Evolutionary conservation across 2,113 vertebrate species (phyloP), one percentile per base, ranked within the genome.

Genomic region (Gobio gobio): DNA sequence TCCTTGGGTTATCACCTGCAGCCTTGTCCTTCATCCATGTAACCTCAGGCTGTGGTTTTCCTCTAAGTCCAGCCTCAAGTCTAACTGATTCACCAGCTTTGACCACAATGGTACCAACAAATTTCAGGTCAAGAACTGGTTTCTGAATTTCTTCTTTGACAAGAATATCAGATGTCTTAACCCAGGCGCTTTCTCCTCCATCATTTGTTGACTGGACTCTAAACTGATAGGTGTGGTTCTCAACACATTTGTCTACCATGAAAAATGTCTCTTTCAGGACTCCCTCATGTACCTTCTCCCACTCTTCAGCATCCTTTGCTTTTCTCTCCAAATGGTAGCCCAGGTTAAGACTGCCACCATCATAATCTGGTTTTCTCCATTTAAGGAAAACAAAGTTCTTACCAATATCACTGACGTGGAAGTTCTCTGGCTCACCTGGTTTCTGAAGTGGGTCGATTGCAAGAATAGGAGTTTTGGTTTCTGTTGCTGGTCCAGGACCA

Each of bases 131-230:
- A 82, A 99, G 91, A 26, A 97, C 97, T 49, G 98, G 98, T 91
- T 99, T 99, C 91, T 96, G 96, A 77, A 99, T 90, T 90, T 97
- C 97, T 92, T 99, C 97, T 84, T 95, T 99, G 80, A 99, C 97
- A 87, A 99, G 88, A 87, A 99, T 93, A 91, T 99, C 97, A 88
- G 91, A 92, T 83, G 97, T 97, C 91, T 89, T 98, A 56, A 99
- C 98, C 98, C 98, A 99, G 86, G 92, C 92, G 90, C 98, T 99
- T 94, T 99, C 96, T 54, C 98, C 98, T 8, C 96, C 97, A 88
- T 99, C 98, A 89, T 97, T 98, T 90, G 96, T 96, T 4, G 97
- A 97, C 89, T 98, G 96, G 66, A 99, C 96, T 93, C 97, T 96
- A 92, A 94, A 96, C 88, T 98, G 95, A 93, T 99, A 99, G 3